Base-by-base conservation (phyloP, 2,888 invertebrate species). In the Trissolcus japonicus region DNA sequence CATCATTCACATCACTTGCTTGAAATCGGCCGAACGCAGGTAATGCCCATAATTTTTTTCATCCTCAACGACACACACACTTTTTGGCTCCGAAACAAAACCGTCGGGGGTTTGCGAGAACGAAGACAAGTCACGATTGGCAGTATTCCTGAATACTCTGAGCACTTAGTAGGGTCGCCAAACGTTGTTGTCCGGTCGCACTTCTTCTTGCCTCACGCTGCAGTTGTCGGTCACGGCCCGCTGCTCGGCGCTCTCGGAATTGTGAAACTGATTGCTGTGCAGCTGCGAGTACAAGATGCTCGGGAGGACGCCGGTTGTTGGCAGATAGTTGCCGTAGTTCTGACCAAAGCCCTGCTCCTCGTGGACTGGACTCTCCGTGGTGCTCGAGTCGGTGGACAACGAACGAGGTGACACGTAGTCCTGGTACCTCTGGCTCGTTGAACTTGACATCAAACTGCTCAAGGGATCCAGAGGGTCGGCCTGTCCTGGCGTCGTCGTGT, bases 241-340 rank as follows among this genome's bases (percentile, higher is more conserved):
- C 68, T 88, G 88, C 51, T 89, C 88, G n/a, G 86, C 80, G 62
- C 84, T 86, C 69, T 88, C 89, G 3, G 86, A 83, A 76, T 85
- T 89, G 74, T 87, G 88, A 76, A 88, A 88, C 78, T 89, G 88
- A 78, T 89, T 89, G 3, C 95, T 94, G 83, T 95, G 95, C 17
- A 95, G 89, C 86, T 96, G 96, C 6, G 95, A 95, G 89, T 96
- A 96, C 2, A 96, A 90, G 79, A 96, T 90, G 83, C 95, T 95
- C 1, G 96, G 96, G 41, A 96, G 89, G 4, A 95, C 95, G 0
- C 93, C 92, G 11, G 91, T 89, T 88, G 92, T 92, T 80, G 92
- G 89, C 19, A 94, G 91, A 6, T 93, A 92, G 84, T 94, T 94
- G 86, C 93, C 93, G 29, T 92, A 90, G 81, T 91, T 92, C 85